Conservation (phyloP, 1,140 invertebrate species). For the Brachionus calyciflorus region DNA sequence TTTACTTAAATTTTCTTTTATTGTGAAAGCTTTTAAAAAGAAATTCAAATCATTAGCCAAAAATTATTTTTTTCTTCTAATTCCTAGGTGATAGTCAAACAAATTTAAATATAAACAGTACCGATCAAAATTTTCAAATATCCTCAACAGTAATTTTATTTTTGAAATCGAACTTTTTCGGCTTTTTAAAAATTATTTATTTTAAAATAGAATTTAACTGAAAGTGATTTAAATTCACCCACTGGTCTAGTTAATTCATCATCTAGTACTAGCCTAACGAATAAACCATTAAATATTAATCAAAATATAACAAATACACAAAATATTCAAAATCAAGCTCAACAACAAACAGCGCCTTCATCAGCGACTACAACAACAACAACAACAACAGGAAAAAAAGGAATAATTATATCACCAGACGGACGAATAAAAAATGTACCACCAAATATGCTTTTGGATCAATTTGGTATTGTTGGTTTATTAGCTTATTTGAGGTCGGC, state of each 20-base stretch:
- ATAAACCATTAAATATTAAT: not conserved
- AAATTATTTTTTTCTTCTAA: not conserved
- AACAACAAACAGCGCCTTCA: not conserved
- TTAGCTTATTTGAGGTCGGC: constrained; percentile 94
- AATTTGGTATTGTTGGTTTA: constrained; percentile 97
- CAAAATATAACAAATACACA: constrained; percentile 20
- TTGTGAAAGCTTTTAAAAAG: not conserved
- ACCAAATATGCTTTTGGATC: constrained; percentile 66
- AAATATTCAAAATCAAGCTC: not conserved
- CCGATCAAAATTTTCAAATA: constrained; percentile 23
- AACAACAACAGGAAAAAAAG: constrained; percentile 2
- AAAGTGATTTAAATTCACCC: not conserved
- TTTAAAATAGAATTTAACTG: not conserved
- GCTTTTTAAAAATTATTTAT: not conserved
- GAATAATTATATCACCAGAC: constrained; percentile 35
- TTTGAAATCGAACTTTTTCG: not conserved
- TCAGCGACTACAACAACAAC: too few species aligned
- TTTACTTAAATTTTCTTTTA: too few species aligned
- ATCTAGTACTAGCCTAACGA: not conserved
- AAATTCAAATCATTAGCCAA: not conserved
- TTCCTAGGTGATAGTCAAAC: constrained; percentile 30
- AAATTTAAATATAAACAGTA: not conserved
- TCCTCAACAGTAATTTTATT: constrained; percentile 13
- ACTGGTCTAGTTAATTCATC: constrained; percentile 1
- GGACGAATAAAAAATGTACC: constrained; percentile 45